Evolutionary conservation across 2,797 vertebrate genomes (phyloP).

Genomic region (Pempheris klunzingeri): DNA sequence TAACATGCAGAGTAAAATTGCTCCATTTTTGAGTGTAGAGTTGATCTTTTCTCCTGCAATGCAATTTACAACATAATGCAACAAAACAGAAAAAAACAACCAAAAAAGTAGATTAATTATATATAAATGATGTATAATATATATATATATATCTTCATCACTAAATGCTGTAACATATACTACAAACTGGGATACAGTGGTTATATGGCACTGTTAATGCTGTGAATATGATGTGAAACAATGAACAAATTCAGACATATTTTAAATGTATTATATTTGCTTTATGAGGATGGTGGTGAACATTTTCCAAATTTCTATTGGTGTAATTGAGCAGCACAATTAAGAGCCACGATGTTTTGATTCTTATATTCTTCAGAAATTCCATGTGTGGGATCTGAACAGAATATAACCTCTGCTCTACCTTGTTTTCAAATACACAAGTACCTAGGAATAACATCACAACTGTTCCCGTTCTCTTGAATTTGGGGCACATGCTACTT

Average conservation of each 20-base stretch:
- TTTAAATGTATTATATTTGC: background rate
- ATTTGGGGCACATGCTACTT: background rate
- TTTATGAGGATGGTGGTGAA: background rate
- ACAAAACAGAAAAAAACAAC: background rate
- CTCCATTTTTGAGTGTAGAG: background rate
- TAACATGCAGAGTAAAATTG: background rate
- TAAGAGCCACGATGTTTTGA: no score
- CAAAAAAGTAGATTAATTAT: no score
- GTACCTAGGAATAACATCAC: background rate
- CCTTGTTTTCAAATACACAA: background rate
- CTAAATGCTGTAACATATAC: background rate
- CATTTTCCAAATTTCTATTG: background rate
- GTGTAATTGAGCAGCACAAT: background rate
- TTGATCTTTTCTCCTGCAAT: background rate
- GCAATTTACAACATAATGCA: constrained; percentile 4
- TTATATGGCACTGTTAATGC: background rate
- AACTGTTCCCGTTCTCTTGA: background rate
- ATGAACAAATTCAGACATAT: background rate
- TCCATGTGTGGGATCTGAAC: background rate
- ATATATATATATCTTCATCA: no score
- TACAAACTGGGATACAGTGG: no score
- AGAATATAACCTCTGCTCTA: no score
- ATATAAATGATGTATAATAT: no score
- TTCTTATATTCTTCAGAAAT: background rate
- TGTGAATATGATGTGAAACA: background rate